These are phyloP conservation scores for Nyctalus aviator DNA, from an alignment of 2,797 vertebrate species.

Conservation along the genomic window DNA sequence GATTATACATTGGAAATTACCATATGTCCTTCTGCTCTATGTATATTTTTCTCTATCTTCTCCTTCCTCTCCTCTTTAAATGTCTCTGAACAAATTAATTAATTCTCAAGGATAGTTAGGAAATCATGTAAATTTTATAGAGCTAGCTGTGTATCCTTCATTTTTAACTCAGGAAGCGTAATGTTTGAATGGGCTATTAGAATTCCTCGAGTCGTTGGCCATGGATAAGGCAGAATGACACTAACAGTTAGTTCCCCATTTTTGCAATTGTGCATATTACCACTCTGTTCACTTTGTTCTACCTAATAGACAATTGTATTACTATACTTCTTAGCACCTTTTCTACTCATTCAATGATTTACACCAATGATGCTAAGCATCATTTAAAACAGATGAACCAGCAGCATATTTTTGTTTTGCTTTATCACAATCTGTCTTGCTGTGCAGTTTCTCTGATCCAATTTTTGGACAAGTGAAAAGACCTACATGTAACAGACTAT, in stretches of 20 bases:
- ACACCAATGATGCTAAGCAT: neutral
- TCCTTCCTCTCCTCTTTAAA: neutral
- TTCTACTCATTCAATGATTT: neutral
- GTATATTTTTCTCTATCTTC: neutral
- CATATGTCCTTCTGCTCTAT: neutral
- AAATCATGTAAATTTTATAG: neutral
- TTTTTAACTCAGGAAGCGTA: neutral
- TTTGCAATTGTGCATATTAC: neutral
- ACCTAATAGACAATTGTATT: neutral
- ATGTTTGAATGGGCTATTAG: neutral
- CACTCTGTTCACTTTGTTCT: neutral
- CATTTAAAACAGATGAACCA: slow-evolving; percentile 1
- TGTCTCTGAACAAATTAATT: neutral
- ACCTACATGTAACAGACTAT: neutral
- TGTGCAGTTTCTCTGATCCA: neutral
- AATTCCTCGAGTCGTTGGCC: neutral
- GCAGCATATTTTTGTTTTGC: neutral
- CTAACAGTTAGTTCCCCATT: neutral
- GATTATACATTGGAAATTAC: neutral
- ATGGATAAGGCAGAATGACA: neutral
- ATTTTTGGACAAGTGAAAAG: slow-evolving; percentile 14
- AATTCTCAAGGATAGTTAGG: neutral
- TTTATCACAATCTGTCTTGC: neutral
- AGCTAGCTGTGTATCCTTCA: neutral
- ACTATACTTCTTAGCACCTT: slow-evolving; percentile 11